Percentiles rank a stretch among this genome's conserved stretches.
phyloP scores from a whole-genome alignment of 1,140 invertebrate species.

The Pogonognathellus flavescens region DNA sequence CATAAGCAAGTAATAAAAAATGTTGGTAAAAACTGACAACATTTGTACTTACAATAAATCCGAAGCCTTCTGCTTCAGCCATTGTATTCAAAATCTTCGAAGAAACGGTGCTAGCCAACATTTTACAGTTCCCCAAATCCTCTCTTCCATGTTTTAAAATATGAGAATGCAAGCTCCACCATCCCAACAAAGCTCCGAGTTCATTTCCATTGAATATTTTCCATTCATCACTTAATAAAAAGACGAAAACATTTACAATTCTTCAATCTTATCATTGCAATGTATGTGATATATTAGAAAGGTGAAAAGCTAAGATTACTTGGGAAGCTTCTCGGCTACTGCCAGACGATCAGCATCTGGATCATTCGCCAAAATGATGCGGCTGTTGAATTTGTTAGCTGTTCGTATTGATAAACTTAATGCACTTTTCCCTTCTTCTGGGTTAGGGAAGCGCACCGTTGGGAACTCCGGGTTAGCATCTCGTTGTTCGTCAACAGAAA shows the following conservation, averaged over 20 bases:
- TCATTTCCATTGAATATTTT: slow-evolving; percentile 97
- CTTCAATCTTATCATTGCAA: no score
- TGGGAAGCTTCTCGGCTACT: slow-evolving; percentile 82
- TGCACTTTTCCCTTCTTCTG: slow-evolving; percentile 94
- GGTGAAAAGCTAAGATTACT: slow-evolving; percentile 69
- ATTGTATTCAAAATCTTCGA: slow-evolving; percentile 95
- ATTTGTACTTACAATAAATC: slow-evolving; percentile 77
- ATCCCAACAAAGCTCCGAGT: slow-evolving; percentile 93
- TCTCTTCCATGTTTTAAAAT: slow-evolving; percentile 69
- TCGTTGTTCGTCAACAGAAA: slow-evolving; percentile 87
- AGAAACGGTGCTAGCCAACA: slow-evolving; percentile 95
- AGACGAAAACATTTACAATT: background rate
- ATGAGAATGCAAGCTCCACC: slow-evolving; percentile 84
- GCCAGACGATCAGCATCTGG: slow-evolving; percentile 98
- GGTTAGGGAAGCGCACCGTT: slow-evolving; percentile 97
- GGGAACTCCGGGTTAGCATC: slow-evolving; percentile 96
- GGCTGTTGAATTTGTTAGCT: slow-evolving; percentile 80
- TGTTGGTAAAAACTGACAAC: background rate
- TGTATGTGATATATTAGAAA: no score
- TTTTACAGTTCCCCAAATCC: slow-evolving; percentile 76
- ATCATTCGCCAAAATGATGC: slow-evolving; percentile 95
- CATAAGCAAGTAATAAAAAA: background rate
- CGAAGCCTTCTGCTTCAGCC: slow-evolving; percentile 84
- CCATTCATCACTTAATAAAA: slow-evolving; percentile 79
- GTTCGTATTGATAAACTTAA: slow-evolving; percentile 87